Base-by-base conservation (phyloP, 2,797 vertebrate species). In the Acanthis flammea region DNA sequence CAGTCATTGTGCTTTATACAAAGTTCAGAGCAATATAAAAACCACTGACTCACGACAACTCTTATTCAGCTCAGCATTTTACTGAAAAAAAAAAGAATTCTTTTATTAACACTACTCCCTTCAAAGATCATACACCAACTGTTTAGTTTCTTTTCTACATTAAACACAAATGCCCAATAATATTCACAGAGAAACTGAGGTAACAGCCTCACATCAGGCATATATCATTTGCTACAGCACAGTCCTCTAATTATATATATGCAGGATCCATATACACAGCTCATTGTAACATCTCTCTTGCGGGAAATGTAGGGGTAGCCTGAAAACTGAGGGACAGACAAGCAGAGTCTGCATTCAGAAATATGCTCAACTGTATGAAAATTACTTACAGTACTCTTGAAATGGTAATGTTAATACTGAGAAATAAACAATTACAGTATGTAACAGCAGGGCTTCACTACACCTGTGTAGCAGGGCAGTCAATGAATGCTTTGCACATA, bases 31-130 rank as follows among this genome's bases (percentile, higher is more conserved):
- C 39, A 79, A 76, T 33, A 14, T 41, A 75, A 70, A 51, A 37
- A 31, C 0, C 39, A 22, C 19, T 41, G 24, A 53, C 7, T 19
- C 13, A 51, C 0, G 0, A 39, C 51, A 92, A 15, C 21, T 45
- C 19, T 47, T 83, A 80, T 3, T 35, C 45, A 77, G n/a, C 17
- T 80, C 70, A 78, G 39, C 10, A 65, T 62, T 91, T 76, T 30
- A 71, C 8, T 55, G 19, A 25, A 33, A 60, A 48, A 60, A 48
- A 60, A 17, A 41, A 8, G 2, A 28, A 19, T 9, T 44, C 0
- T 62, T 65, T 89, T 72, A 57, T 63, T 75, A 76, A 55, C 8
- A 53, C 17, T 78, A 45, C 30, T 65, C 54, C 5, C 2, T 30
- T 61, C 55, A 72, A 74, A 88, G 37, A 77, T 66, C 22, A 51